Evolutionary conservation across 2,797 vertebrate genomes (phyloP).

Genomic region (Ispidina picta): DNA sequence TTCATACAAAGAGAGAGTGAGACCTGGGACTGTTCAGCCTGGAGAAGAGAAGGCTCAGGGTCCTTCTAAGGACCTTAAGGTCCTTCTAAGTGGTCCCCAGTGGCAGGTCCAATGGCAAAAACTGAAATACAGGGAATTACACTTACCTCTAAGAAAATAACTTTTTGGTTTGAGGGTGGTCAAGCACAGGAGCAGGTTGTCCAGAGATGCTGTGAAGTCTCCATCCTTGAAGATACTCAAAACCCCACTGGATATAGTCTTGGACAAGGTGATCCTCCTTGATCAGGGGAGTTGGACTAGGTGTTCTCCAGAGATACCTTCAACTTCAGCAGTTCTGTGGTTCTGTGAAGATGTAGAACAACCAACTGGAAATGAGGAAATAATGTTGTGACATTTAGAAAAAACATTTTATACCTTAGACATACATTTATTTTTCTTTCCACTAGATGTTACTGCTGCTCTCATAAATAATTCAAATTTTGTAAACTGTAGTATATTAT

Average conservation of each 20-base stretch:
- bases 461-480: slow-evolving; percentile 2
- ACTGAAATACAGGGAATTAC: background rate
- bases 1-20: background rate
- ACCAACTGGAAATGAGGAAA: background rate
- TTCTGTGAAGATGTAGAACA: background rate
- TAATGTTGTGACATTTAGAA: background rate
- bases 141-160: background rate
- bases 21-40: background rate
- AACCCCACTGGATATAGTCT: background rate
- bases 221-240: background rate
- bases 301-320: background rate
- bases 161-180: background rate
- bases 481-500: background rate
- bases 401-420: background rate
- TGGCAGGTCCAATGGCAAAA: background rate
- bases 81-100: background rate
- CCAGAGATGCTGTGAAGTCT: background rate
- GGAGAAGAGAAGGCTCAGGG: background rate
- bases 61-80: too few species aligned
- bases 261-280: background rate
- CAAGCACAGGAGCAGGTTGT: too few species aligned
- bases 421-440: slow-evolving; percentile 1
- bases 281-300: background rate
- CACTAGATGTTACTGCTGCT: background rate
- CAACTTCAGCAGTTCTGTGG: background rate